Percentiles rank a stretch among this genome's conserved stretches.
phyloP scores from a whole-genome alignment of 2,113 vertebrate species.

The Mohoua ochrocephala region DNA sequence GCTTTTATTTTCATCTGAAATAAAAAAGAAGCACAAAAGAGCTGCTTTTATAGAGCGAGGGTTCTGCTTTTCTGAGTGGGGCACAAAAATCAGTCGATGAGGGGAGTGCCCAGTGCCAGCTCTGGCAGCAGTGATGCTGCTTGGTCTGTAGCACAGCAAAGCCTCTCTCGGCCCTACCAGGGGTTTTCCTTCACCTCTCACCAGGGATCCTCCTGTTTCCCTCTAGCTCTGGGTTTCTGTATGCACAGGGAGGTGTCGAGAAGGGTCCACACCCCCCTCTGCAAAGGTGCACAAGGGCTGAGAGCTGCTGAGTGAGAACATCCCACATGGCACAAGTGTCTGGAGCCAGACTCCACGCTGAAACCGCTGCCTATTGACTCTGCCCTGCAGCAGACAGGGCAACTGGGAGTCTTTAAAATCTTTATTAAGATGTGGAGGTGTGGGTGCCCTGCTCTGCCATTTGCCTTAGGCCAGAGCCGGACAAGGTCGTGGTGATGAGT shows the following conservation, averaged over 20 bases:
- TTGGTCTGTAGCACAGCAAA: not conserved
- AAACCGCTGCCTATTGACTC: not conserved
- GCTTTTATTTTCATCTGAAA: constrained; percentile 31
- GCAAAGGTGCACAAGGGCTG: not conserved
- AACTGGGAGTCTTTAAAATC: not conserved
- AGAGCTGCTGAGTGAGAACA: not conserved
- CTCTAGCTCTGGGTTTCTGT: not conserved
- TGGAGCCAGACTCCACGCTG: not conserved
- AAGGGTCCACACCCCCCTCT: not conserved
- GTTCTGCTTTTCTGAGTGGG: not conserved
- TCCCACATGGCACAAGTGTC: accelerated
- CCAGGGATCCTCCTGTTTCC: not conserved
- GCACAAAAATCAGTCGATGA: not conserved
- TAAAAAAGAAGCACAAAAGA: not conserved
- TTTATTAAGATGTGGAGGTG: not conserved
- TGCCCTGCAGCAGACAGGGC: not conserved
- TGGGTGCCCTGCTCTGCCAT: not conserved
- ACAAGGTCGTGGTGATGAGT: accelerated
- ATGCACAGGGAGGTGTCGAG: accelerated
- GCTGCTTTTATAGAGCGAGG: not conserved
- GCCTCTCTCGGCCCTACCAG: not conserved
- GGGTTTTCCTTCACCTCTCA: not conserved
- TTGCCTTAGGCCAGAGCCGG: not conserved
- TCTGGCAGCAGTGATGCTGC: not conserved
- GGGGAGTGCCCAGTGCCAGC: not conserved